Percentiles rank a stretch among this genome's conserved stretches.
Conservation (phyloP, 2,113 vertebrate genomes). For the Pachycephala philippinensis region DNA sequence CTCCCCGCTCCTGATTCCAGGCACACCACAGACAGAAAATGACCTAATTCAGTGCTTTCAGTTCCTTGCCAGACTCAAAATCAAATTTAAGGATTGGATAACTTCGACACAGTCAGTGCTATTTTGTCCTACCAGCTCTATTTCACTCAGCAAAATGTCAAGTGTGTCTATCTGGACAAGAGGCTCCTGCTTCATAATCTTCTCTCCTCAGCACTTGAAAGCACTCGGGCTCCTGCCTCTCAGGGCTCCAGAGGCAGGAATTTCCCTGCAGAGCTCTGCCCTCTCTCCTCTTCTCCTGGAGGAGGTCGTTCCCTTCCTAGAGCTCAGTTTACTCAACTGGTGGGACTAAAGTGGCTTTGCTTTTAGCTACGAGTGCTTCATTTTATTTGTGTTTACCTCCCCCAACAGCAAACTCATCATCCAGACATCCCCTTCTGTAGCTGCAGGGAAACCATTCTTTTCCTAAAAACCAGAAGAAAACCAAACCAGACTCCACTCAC, state of each 20-base stretch:
- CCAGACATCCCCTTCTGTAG: background rate
- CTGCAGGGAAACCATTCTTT: background rate
- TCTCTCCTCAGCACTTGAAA: background rate
- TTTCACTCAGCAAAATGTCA: constrained; percentile 7
- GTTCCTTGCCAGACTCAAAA: background rate
- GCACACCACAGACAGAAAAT: background rate
- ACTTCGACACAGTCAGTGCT: background rate
- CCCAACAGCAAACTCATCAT: background rate
- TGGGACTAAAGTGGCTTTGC: background rate
- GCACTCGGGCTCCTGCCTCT: background rate
- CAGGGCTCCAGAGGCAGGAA: background rate
- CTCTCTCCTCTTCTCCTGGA: background rate
- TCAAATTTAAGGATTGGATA: background rate
- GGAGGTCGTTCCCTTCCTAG: background rate
- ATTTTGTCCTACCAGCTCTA: background rate
- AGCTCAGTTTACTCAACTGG: background rate
- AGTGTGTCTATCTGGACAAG: background rate
- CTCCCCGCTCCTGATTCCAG: background rate
- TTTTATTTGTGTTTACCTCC: background rate
- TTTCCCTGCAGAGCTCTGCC: background rate
- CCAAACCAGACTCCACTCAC: background rate
- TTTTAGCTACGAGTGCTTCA: background rate
- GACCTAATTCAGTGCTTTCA: background rate
- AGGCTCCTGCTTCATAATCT: constrained; percentile 6
- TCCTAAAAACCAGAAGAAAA: background rate